These are phyloP conservation scores for Percina caprodes DNA, from an alignment of 2,113 vertebrate genomes.

Conservation along the genomic window DNA sequence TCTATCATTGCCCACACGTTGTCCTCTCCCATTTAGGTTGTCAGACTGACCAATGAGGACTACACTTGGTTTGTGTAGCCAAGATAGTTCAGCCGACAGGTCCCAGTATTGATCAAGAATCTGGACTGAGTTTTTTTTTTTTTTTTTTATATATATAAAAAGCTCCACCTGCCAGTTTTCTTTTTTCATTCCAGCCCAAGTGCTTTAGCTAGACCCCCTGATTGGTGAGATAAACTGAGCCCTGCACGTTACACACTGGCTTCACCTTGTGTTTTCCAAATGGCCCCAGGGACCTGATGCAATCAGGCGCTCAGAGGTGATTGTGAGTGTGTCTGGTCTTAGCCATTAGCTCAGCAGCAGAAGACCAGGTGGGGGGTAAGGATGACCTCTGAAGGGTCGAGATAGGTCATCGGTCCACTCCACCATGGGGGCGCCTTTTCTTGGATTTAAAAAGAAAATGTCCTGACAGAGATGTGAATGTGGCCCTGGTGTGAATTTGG, in stretches of 20 bases:
- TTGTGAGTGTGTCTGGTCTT: conserved; percentile 61
- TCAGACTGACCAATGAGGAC: conserved; percentile 58
- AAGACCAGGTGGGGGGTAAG: conserved; percentile 52
- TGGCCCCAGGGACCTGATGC: conserved; percentile 54
- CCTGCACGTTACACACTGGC: conserved; percentile 22
- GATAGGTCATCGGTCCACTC: conserved; percentile 51
- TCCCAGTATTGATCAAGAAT: conserved; percentile 55
- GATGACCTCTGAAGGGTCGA: conserved; percentile 41
- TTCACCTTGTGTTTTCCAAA: conserved; percentile 69
- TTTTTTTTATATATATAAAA: conserved; percentile 21
- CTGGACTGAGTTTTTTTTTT: conserved; percentile 12
- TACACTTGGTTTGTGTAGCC: conserved; percentile 23
- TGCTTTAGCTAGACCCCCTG: conserved; percentile 25
- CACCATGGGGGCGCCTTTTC: not conserved
- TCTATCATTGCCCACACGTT: conserved; percentile 39
- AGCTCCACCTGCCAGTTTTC: not conserved
- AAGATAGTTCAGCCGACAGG: conserved; percentile 44
- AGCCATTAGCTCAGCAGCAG: conserved; percentile 67
- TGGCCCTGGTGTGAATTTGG: not conserved
- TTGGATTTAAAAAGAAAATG: conserved; percentile 6
- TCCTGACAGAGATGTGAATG: not conserved
- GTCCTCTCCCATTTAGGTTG: conserved; percentile 43
- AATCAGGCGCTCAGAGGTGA: conserved; percentile 62
- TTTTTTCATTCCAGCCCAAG: conserved; percentile 27
- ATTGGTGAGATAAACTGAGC: conserved; percentile 57